phyloP scores from a whole-genome alignment of 2,888 invertebrate species.

The Nephrotoma flavescens region DNA sequence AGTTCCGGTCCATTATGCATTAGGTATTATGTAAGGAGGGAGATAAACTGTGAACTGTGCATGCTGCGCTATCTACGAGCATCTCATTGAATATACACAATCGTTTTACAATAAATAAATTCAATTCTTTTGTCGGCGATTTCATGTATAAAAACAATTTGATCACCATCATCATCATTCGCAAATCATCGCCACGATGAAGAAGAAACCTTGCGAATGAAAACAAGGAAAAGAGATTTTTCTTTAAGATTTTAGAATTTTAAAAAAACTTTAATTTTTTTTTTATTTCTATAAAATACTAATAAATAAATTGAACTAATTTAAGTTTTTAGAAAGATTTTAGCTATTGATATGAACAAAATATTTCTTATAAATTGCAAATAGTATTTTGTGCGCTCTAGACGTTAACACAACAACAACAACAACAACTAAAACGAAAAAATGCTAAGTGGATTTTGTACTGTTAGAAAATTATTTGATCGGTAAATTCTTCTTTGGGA shows the following conservation, averaged over 20 bases:
- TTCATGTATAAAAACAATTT: not conserved
- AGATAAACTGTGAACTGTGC: not conserved
- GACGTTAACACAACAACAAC: not conserved
- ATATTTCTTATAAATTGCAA: not conserved
- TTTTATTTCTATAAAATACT: not conserved
- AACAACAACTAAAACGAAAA: not conserved
- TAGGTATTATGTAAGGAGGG: too few species aligned
- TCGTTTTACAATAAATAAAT: not conserved
- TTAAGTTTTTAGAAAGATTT: not conserved
- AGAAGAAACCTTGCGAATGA: not conserved
- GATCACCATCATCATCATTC: not conserved
- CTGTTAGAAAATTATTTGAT: not conserved
- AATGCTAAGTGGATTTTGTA: not conserved
- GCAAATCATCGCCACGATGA: not conserved
- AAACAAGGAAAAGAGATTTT: not conserved
- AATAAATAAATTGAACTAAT: not conserved
- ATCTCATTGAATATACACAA: not conserved
- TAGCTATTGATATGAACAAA: not conserved
- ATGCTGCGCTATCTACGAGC: not conserved
- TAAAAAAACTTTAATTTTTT: not conserved
- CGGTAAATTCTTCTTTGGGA: not conserved
- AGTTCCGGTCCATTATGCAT: not conserved
- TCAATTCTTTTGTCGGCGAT: not conserved
- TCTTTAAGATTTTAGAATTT: not conserved
- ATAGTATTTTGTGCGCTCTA: not conserved